Base-by-base conservation (phyloP, 2,113 vertebrate species). In the Lonchura striata region DNA sequence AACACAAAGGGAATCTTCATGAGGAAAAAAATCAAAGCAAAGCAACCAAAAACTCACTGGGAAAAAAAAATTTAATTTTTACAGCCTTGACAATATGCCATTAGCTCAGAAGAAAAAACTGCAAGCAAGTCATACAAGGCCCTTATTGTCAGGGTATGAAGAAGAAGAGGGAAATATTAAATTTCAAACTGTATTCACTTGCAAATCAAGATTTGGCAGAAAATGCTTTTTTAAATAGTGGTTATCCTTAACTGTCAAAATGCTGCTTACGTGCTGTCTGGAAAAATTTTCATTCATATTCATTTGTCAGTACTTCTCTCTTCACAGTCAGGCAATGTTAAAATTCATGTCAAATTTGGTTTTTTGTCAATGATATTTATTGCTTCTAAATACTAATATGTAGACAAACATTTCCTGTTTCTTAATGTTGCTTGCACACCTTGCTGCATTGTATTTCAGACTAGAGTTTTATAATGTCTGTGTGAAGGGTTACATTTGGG, bases 191-290 rank as follows among this genome's bases (percentile, higher is more conserved):
- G 31, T 56, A 90, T 86, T 85, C 65, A 82, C 60, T 87, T 86
- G 77, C 59, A 91, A 92, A 88, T 84, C 52, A 74, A 88, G 53
- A 69, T 70, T 53, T 90, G 47, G 11, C 53, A 88, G n/a, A 93
- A 92, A 95, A 83, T 53, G 16, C 5, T 52, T 71, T 93, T 95
- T 85, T 44, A 87, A 96, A 90, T 57, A 82, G 27, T 74, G 35
- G 64, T 85, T 96, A 53, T 89, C 75, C 66, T 83, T 94, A 92
- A 74, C 91, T 92, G 88, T 94, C 91, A 95, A 91, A 97, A 90
- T 0, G 1, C 52, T 50, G 50, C 44, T 88, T 91, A 91, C 2
- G 4, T 87, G 56, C 71, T 89, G 77, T 86, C 88, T 69, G 77
- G 65, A 66, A 88, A 95, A 94, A 66, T 46, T 85, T 75, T 42